Conservation (phyloP, 2,113 vertebrate genomes). For the Halcyon malimbica region DNA sequence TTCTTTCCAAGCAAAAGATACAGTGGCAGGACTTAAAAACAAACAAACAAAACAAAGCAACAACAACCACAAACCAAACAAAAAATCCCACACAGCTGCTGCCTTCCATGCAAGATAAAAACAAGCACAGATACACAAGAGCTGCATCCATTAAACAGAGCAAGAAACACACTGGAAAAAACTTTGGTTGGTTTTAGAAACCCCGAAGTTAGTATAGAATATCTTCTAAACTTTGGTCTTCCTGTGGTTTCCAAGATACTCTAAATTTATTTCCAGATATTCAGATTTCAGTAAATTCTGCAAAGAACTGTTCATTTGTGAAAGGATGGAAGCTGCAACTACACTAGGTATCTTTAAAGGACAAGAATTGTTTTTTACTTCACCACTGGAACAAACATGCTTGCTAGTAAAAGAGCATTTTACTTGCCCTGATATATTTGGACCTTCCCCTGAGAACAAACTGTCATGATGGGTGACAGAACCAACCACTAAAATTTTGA, state of each 20-base stretch:
- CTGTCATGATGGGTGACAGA: background rate
- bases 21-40: background rate
- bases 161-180: background rate
- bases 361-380: background rate
- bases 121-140: background rate
- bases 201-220: background rate
- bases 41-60: too few species aligned
- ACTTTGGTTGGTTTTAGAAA: background rate
- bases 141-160: background rate
- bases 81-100: background rate
- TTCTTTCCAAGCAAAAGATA: constrained; percentile 22
- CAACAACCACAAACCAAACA: background rate
- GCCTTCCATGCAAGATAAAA: background rate
- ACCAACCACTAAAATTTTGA: background rate
- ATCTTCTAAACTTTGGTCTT: background rate
- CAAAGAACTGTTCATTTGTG: background rate
- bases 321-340: background rate
- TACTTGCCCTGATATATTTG: background rate
- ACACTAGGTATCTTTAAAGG: background rate
- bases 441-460: background rate
- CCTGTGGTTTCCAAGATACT: background rate
- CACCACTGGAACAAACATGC: background rate
- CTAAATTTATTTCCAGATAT: background rate
- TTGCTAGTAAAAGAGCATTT: background rate
- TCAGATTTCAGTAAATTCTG: background rate